Evolutionary conservation across 2,797 vertebrate species (phyloP), one percentile per base, ranked within the genome.

Genomic region (Xyrichtys novacula): DNA sequence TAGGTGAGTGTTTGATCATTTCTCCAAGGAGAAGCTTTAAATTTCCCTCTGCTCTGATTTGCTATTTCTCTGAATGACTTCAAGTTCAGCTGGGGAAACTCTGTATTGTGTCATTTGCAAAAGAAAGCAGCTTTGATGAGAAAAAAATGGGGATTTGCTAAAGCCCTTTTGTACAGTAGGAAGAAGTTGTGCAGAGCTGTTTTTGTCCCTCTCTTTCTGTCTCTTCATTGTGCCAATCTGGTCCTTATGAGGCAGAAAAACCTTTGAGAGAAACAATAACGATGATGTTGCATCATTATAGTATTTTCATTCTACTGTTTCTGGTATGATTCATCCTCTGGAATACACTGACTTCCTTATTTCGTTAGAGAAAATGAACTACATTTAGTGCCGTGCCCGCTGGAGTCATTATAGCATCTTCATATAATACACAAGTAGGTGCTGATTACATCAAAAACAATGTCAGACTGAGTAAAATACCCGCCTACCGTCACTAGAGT

Each of bases 171-270:
- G 63, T 75, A 72, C 44, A 73, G 38, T 22, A 73, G 63, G 68
- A 71, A 84, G 64, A 86, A 74, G 76, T 68, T 76, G 65, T 56
- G 47, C 70, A 71, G 65, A 81, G 78, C 83, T 63, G 74, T 79
- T 81, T 70, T 67, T 67, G 54, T 76, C n/a, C n/a, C n/a, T n/a
- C n/a, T n/a, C n/a, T n/a, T n/a, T n/a, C n/a, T 78, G 69, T 74
- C 56, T 49, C 38, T 23, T 26, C 31, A 29, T 48, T 54, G 67
- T 72, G 74, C 73, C 75, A 74, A 44, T 78, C 59, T 72, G 63
- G 56, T 71, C 39, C 54, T 56, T 74, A 38, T 75, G 65, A 77
- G 60, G 55, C 53, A 68, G 71, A 53, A 57, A 16, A 73, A 61
- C 48, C 53, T 77, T 75, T 19, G 19, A 53, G 46, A 54, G 47